Conservation (phyloP, 2,888 invertebrate genomes). For the Athetis lepigone region DNA sequence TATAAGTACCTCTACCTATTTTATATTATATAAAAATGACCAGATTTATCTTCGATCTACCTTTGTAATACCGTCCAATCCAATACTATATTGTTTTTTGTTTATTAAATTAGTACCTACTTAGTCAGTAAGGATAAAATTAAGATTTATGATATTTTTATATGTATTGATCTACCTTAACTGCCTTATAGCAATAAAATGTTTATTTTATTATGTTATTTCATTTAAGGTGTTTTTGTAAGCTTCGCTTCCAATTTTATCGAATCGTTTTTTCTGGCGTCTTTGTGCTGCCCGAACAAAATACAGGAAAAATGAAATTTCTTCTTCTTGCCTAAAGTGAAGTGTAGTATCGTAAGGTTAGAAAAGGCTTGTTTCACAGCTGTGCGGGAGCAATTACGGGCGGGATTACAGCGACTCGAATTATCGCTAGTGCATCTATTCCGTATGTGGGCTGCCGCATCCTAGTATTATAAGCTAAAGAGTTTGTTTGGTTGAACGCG, state of each 20-base stretch:
- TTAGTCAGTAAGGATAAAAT: slow-evolving; percentile 38
- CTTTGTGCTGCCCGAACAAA: no score
- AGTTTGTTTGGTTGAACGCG: no score
- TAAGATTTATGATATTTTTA: slow-evolving; percentile 25
- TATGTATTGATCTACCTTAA: slow-evolving; percentile 36
- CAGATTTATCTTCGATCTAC: slow-evolving; percentile 47
- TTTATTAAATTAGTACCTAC: slow-evolving; percentile 17
- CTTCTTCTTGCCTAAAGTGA: no score
- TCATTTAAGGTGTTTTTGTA: not conserved
- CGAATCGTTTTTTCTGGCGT: no score
- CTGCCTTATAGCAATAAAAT: slow-evolving; percentile 53
- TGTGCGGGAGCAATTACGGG: no score
- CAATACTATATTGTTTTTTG: slow-evolving; percentile 15
- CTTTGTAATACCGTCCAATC: slow-evolving; percentile 61
- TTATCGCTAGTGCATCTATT: no score
- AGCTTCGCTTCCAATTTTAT: not conserved
- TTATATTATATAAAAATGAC: slow-evolving; percentile 34
- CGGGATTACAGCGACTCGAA: no score
- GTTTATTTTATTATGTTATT: slow-evolving; percentile 35
- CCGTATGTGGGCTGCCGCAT: no score
- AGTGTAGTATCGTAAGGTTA: no score
- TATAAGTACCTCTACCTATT: slow-evolving; percentile 5
- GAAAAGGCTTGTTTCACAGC: no score
- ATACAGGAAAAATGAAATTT: no score
- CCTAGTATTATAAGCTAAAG: no score